These are phyloP conservation scores for Megalopta genalis DNA, from an alignment of 1,140 invertebrate genomes.

Conservation along the genomic window DNA sequence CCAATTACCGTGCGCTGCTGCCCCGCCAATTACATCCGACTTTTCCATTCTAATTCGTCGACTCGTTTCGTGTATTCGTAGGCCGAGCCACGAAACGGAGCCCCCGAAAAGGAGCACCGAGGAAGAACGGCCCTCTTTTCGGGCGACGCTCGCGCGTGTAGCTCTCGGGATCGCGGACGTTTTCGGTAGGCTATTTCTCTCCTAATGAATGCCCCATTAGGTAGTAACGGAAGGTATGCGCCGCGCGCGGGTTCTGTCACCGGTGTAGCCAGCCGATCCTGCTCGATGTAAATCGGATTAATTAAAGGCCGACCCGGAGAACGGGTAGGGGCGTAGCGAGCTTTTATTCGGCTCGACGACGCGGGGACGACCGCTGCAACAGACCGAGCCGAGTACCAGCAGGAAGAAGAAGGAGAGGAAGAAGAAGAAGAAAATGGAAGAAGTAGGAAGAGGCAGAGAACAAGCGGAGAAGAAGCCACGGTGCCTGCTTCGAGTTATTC, in stretches of 20 bases:
- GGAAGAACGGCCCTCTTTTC: background rate
- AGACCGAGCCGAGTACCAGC: background rate
- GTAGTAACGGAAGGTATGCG: slow-evolving; percentile 61
- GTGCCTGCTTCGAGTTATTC: background rate
- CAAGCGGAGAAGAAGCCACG: slow-evolving; percentile 1
- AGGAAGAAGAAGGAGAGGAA: background rate
- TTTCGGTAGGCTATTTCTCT: slow-evolving; percentile 53
- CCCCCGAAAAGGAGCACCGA: too few species aligned
- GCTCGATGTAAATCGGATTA: slow-evolving; percentile 68
- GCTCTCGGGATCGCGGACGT: slow-evolving; percentile 15
- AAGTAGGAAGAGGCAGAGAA: background rate
- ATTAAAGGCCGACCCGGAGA: slow-evolving; percentile 50
- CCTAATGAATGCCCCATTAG: slow-evolving; percentile 74
- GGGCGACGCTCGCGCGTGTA: slow-evolving; percentile 16
- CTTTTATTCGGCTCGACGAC: slow-evolving; percentile 31
- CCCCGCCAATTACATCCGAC: background rate
- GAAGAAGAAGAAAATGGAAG: background rate
- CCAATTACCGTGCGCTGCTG: background rate
- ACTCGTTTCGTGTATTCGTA: background rate
- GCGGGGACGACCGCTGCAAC: slow-evolving; percentile 4
- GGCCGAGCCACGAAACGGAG: background rate
- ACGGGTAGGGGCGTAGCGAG: background rate
- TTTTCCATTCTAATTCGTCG: slow-evolving; percentile 3
- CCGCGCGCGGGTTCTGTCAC: slow-evolving; percentile 50
- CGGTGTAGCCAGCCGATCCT: slow-evolving; percentile 40